Evolutionary conservation across 2,113 vertebrate species (phyloP).

Genomic region (Malurus cyaneus): DNA sequence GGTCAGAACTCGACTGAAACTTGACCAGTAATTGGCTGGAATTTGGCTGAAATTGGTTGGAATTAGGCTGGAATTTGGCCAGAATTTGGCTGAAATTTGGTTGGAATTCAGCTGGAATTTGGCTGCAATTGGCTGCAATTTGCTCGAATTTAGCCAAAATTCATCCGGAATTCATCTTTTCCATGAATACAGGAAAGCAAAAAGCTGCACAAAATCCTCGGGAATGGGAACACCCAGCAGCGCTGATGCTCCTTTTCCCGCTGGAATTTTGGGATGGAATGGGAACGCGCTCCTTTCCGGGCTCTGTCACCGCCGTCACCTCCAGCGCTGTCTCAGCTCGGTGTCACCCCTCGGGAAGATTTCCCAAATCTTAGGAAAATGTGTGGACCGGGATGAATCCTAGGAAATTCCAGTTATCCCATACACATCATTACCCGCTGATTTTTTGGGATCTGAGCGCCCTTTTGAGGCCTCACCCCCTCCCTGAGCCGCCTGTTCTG

Average conservation of each 20-base stretch:
- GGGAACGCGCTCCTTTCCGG: fast-evolving
- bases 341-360: neutral
- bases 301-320: neutral
- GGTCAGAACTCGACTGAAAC: too few species aligned
- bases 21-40: too few species aligned
- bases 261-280: neutral
- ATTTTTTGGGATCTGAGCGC: neutral
- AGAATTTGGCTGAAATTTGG: too few species aligned
- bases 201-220: neutral
- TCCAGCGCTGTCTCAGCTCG: neutral
- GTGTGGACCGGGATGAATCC: neutral
- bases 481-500: neutral
- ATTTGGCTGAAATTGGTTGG: too few species aligned
- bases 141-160: neutral
- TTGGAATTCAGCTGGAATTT: too few species aligned
- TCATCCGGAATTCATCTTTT: neutral
- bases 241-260: fast-evolving
- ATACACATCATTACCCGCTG: neutral
- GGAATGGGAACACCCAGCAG: neutral
- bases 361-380: neutral
- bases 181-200: neutral
- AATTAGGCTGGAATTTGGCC: too few species aligned
- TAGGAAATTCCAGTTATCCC: neutral
- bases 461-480: neutral
- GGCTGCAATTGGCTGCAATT: neutral